Percentiles rank a stretch among this genome's conserved stretches.
Conservation (phyloP, 2,113 vertebrate species). For the Anthoscopus minutus region DNA sequence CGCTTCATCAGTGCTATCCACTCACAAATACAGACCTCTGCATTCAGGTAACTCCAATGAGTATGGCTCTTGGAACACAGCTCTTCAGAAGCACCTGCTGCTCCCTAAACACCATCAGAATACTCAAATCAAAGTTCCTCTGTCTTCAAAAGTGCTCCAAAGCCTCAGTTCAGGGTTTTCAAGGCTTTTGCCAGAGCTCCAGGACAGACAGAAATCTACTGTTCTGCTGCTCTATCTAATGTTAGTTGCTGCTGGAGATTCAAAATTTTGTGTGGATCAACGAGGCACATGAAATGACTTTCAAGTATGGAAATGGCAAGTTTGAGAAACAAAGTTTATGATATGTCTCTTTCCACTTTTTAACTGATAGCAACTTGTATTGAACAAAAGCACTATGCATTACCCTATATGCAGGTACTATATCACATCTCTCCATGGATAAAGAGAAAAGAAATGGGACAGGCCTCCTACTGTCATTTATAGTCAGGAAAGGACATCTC, state of each 20-base stretch:
- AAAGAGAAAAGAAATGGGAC: background rate
- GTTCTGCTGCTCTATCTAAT: background rate
- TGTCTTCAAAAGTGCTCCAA: background rate
- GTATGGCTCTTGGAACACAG: background rate
- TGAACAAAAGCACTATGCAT: background rate
- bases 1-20: background rate
- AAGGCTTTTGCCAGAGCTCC: background rate
- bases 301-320: background rate
- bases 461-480: background rate
- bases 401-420: background rate
- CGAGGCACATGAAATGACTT: rapidly evolving
- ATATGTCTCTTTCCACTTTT: background rate
- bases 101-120: background rate
- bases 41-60: background rate
- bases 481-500: background rate
- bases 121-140: background rate
- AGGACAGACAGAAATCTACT: background rate
- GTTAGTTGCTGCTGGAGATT: background rate
- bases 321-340: background rate
- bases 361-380: background rate
- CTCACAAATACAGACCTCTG: background rate
- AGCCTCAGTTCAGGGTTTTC: background rate
- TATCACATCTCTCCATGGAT: background rate
- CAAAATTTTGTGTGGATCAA: background rate
- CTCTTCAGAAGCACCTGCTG: background rate